These are phyloP conservation scores for Oryctes rhinoceros DNA, from an alignment of 1,140 invertebrate species.

Conservation along the genomic window DNA sequence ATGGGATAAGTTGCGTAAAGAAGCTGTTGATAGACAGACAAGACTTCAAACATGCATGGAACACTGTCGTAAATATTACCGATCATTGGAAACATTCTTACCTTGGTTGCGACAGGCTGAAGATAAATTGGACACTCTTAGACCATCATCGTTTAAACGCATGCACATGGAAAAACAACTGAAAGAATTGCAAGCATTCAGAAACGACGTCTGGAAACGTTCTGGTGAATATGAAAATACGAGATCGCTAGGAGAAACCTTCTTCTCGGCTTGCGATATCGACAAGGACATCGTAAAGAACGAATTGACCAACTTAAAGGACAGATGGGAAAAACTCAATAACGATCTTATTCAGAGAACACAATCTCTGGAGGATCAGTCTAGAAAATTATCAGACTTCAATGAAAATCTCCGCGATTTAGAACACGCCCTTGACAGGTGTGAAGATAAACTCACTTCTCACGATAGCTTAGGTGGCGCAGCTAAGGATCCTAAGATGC, in stretches of 20 bases:
- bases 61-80: constrained; percentile 90
- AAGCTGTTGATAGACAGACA: constrained; percentile 84
- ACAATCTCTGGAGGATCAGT: constrained; percentile 85
- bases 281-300: constrained; percentile 90
- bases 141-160: constrained; percentile 82
- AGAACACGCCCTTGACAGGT: constrained; percentile 81
- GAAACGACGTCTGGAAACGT: constrained; percentile 90
- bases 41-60: constrained; percentile 89
- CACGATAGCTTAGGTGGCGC: constrained; percentile 82
- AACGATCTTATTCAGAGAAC: constrained; percentile 74
- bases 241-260: constrained; percentile 83
- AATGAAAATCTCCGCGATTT: constrained; percentile 85
- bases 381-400: constrained; percentile 83
- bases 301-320: constrained; percentile 81
- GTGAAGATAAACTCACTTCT: constrained; percentile 86
- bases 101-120: constrained; percentile 90
- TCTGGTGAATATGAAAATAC: constrained; percentile 93
- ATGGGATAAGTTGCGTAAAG: constrained; percentile 90
- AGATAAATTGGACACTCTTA: constrained; percentile 82
- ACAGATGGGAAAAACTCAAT: constrained; percentile 90
- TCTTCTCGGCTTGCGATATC: constrained; percentile 84
- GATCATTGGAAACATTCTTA: constrained; percentile 82
- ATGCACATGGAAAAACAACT: constrained; percentile 89
- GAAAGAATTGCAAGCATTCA: constrained; percentile 87
- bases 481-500: constrained; percentile 80